Evolutionary conservation across 2,888 invertebrate species (phyloP).

Genomic region (Acleris emargana): DNA sequence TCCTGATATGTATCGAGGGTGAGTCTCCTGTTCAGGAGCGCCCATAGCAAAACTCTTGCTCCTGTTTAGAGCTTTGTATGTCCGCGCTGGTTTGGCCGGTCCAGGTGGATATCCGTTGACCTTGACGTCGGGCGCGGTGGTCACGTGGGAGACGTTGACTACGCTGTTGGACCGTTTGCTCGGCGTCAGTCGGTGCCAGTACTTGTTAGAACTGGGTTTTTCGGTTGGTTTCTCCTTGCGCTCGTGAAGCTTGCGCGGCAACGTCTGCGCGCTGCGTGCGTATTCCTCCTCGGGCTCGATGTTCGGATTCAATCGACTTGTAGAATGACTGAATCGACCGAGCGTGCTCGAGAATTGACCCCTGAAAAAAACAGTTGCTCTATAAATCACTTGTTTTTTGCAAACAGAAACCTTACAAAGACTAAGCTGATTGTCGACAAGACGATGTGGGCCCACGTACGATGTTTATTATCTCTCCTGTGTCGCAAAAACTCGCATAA

Average conservation of each 20-base stretch:
- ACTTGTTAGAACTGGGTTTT: slow-evolving; percentile 73
- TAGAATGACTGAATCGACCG: slow-evolving; percentile 92
- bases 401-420: slow-evolving; percentile 43
- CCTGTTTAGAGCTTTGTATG: slow-evolving; percentile 89
- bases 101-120: slow-evolving; percentile 81
- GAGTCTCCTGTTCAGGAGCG: slow-evolving; percentile 81
- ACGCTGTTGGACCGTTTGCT: slow-evolving; percentile 84
- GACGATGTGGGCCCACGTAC: slow-evolving; percentile 65
- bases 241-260: slow-evolving; percentile 87
- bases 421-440: slow-evolving; percentile 57
- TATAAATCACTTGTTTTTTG: slow-evolving; percentile 50
- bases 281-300: slow-evolving; percentile 78
- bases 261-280: slow-evolving; percentile 88
- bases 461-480: slow-evolving; percentile 63
- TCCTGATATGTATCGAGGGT: slow-evolving; percentile 73
- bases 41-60: slow-evolving; percentile 95
- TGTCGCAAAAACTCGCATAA: slow-evolving; percentile 71
- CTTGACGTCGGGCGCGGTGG: slow-evolving; percentile 65
- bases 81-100: slow-evolving; percentile 91
- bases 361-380: slow-evolving; percentile 77
- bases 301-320: slow-evolving; percentile 87
- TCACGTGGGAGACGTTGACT: slow-evolving; percentile 85
- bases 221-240: slow-evolving; percentile 74
- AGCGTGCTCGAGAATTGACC: slow-evolving; percentile 89
- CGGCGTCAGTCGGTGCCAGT: slow-evolving; percentile 79